Percentiles rank a stretch among this genome's conserved stretches.
Conservation (phyloP, 2,113 vertebrate species). For the Synodontis membranacea region DNA sequence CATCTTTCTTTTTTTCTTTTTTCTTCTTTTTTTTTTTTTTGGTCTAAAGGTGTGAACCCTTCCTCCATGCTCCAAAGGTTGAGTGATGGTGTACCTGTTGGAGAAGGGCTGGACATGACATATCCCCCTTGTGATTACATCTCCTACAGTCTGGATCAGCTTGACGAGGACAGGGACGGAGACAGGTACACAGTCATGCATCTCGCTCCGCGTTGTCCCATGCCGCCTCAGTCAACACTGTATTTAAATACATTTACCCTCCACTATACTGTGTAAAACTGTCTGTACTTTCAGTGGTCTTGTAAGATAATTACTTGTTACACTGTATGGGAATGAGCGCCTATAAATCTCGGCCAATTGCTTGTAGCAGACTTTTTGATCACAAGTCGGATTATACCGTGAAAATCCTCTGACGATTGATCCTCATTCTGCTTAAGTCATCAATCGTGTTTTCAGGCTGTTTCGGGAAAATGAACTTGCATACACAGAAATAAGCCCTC, state of each 20-base stretch:
- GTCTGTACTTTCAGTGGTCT: neutral
- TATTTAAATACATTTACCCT: neutral
- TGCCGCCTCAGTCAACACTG: neutral
- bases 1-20: too few relatives aligned
- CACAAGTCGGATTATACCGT: neutral
- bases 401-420: neutral
- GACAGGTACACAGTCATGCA: conserved; percentile 73
- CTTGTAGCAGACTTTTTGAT: neutral
- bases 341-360: neutral
- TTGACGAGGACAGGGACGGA: conserved; percentile 88
- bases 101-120: conserved; percentile 75
- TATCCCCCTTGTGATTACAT: conserved; percentile 82
- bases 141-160: conserved; percentile 80
- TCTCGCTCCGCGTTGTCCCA: neutral
- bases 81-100: conserved; percentile 75
- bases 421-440: neutral
- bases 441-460: neutral
- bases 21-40: neutral
- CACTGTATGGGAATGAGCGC: neutral
- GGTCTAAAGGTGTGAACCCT: conserved; percentile 41
- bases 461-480: neutral
- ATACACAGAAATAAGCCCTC: neutral
- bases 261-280: neutral
- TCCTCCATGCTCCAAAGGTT: conserved; percentile 70
- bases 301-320: neutral